These are phyloP conservation scores for Eleginops maclovinus DNA, from an alignment of 2,113 vertebrate species.

Conservation along the genomic window DNA sequence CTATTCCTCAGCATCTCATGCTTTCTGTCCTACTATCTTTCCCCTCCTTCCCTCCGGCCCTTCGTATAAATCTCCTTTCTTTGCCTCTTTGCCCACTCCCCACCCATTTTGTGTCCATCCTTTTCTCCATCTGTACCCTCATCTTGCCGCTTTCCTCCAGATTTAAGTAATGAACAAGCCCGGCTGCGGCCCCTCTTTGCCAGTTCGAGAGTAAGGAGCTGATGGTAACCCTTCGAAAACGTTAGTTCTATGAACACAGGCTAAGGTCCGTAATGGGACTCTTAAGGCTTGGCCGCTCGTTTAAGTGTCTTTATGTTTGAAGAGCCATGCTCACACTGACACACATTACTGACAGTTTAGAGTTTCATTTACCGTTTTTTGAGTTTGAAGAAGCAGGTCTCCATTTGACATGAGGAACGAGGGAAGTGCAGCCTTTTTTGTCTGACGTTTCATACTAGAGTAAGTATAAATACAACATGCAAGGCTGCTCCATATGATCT, in stretches of 20 bases:
- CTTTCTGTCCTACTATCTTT: conserved; percentile 61
- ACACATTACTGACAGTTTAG: not conserved
- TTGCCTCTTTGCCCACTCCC: conserved; percentile 27
- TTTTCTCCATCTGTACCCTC: conserved; percentile 31
- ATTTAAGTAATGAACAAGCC: conserved; percentile 41
- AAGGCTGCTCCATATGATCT: not conserved
- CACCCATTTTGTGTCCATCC: conserved; percentile 41
- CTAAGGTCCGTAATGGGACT: conserved; percentile 13
- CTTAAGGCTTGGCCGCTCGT: not conserved
- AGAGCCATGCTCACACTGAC: not conserved
- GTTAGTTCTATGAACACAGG: conserved; percentile 1
- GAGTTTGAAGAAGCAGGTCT: not conserved
- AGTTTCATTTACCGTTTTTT: not conserved
- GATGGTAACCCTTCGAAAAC: conserved; percentile 10
- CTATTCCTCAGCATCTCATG: conserved; percentile 56
- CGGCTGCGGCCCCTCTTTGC: conserved; percentile 13
- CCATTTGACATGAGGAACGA: not conserved
- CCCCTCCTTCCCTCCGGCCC: conserved; percentile 47
- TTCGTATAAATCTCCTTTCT: conserved; percentile 45
- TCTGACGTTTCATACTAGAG: not conserved
- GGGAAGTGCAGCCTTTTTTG: not conserved
- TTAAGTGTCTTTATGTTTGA: not conserved
- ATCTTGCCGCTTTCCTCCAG: conserved; percentile 14
- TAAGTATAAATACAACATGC: not conserved
- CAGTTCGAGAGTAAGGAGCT: not conserved